These are phyloP conservation scores for Drosophila phalerata DNA, from an alignment of 2,888 invertebrate species.

Conservation along the genomic window DNA sequence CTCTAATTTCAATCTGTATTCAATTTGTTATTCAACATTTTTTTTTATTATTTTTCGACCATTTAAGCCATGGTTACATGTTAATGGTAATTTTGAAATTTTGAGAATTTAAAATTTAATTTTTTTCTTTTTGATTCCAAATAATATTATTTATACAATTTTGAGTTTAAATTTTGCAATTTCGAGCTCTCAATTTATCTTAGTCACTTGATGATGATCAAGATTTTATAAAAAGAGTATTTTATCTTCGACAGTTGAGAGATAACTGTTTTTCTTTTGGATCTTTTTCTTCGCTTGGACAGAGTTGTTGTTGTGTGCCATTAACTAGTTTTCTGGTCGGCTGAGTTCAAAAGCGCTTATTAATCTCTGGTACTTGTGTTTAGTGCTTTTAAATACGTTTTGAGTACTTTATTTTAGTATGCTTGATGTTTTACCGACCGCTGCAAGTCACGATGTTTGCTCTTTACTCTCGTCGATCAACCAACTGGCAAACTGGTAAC, in stretches of 20 bases:
- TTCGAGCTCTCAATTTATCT: background rate
- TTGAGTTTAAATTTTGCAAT: too few relatives aligned
- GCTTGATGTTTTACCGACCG: slow-evolving; percentile 82
- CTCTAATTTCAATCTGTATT: too few relatives aligned
- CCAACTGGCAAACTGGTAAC: slow-evolving; percentile 17
- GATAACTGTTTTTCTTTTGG: slow-evolving; percentile 23
- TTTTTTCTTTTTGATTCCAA: too few relatives aligned
- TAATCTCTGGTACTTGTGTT: slow-evolving; percentile 83
- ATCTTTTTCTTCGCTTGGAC: slow-evolving; percentile 24
- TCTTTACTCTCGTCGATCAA: slow-evolving; percentile 38
- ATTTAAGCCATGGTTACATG: too few relatives aligned
- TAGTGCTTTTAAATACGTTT: slow-evolving; percentile 82
- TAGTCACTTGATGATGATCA: background rate
- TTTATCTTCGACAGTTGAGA: slow-evolving; percentile 10
- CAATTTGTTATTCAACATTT: too few relatives aligned
- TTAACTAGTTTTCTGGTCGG: slow-evolving; percentile 84
- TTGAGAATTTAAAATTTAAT: too few relatives aligned
- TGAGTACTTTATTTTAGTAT: slow-evolving; percentile 83
- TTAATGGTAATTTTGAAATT: too few relatives aligned
- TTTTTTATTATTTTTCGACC: too few relatives aligned
- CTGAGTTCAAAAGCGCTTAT: slow-evolving; percentile 84
- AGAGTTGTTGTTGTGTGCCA: slow-evolving; percentile 51
- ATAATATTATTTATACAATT: too few relatives aligned
- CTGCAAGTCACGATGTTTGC: slow-evolving; percentile 74
- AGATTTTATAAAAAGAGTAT: slow-evolving; percentile 12